Evolutionary conservation across 2,797 vertebrate genomes (phyloP).

Genomic region (Acanthurus lineatus): DNA sequence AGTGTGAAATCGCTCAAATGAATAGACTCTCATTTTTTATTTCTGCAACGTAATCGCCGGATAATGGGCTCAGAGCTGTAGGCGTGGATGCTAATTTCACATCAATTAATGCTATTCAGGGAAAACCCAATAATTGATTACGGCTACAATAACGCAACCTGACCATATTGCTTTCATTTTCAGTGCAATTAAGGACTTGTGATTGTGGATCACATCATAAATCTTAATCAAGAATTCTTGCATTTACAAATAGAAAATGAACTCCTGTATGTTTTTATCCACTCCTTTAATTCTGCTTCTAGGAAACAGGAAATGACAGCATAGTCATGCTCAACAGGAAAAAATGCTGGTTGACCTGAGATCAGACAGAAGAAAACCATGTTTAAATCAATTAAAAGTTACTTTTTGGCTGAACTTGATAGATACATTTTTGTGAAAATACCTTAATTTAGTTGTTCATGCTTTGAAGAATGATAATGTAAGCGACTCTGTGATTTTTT

Average conservation of each 20-base stretch:
- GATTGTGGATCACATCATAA: conserved; percentile 62
- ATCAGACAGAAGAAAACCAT: background rate
- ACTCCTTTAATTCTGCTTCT: conserved; percentile 9
- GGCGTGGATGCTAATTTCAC: conserved; percentile 80
- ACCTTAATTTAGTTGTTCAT: no score
- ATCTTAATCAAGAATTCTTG: conserved; percentile 70
- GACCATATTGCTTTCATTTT: conserved; percentile 75
- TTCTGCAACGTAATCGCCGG: conserved; percentile 74
- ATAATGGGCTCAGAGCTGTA: conserved; percentile 80
- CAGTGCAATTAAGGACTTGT: conserved; percentile 65
- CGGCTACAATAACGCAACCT: conserved; percentile 65
- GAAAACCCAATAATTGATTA: conserved; percentile 78
- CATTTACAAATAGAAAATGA: conserved; percentile 49
- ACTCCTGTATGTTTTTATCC: conserved; percentile 46
- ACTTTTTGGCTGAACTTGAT: no score
- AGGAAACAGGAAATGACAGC: conserved; percentile 18
- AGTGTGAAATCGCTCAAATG: conserved; percentile 77
- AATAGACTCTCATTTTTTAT: conserved; percentile 74
- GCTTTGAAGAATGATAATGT: no score
- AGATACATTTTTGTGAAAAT: no score
- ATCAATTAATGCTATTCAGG: conserved; percentile 83
- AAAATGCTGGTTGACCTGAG: background rate
- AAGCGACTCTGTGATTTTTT: no score
- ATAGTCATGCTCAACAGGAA: background rate
- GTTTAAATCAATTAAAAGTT: no score